A percentile compares a stretch with the other conserved stretches of the same genome.
phyloP scores from a whole-genome alignment of 1,140 invertebrate genomes.

The Bombus terrestris region DNA sequence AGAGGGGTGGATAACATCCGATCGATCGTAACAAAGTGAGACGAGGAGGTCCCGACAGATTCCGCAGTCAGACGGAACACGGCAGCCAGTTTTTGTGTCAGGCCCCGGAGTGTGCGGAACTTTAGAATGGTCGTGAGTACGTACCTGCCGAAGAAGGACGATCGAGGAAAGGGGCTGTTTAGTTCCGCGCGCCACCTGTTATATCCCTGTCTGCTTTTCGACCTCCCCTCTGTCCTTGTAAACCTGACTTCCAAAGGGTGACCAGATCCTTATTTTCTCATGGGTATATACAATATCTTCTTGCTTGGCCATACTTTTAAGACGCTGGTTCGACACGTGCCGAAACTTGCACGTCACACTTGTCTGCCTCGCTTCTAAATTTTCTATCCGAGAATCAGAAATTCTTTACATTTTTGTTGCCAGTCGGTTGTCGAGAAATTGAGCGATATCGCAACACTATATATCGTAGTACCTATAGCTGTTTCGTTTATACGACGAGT shows the following conservation, averaged over 20 bases:
- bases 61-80: slow-evolving; percentile 64
- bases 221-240: slow-evolving; percentile 46
- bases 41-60: slow-evolving; percentile 20
- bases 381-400: background rate
- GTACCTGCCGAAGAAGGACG: slow-evolving; percentile 18
- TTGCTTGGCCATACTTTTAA: background rate
- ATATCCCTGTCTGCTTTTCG: slow-evolving; percentile 70
- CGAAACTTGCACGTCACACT: rapidly evolving
- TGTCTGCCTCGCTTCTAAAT: background rate
- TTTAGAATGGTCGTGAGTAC: slow-evolving; percentile 11
- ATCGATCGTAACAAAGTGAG: slow-evolving; percentile 20
- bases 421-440: background rate
- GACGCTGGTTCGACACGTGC: background rate
- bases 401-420: background rate
- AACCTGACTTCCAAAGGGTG: slow-evolving; percentile 50
- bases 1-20: slow-evolving; percentile 50
- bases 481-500: too few relatives aligned
- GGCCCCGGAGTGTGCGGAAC: slow-evolving; percentile 49
- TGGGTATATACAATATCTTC: slow-evolving; percentile 8
- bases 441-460: too few relatives aligned
- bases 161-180: slow-evolving; percentile 72
- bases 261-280: slow-evolving; percentile 55
- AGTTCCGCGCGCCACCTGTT: slow-evolving; percentile 80
- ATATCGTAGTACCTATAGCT: too few relatives aligned
- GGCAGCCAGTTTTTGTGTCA: slow-evolving; percentile 77